These are phyloP conservation scores for Malaclemys terrapin DNA, from an alignment of 2,113 vertebrate genomes.

Conservation along the genomic window DNA sequence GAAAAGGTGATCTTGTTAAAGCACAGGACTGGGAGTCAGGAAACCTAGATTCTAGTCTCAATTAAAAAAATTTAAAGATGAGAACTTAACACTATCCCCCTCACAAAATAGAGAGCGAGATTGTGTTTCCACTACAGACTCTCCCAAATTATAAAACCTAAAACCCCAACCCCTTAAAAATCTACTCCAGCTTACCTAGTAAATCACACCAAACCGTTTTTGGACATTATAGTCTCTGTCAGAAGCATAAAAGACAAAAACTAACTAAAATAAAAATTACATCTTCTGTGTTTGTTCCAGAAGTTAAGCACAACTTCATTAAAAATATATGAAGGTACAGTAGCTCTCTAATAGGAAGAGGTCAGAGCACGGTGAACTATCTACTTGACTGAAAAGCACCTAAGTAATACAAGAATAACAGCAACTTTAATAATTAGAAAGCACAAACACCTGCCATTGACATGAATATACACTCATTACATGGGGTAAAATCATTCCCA, in stretches of 20 bases:
- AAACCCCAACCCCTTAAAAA: not conserved
- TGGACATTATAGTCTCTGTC: not conserved
- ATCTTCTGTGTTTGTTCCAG: not conserved
- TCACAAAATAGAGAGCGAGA: not conserved
- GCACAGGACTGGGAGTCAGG: not conserved
- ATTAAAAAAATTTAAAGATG: not conserved
- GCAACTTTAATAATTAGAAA: conserved; percentile 9
- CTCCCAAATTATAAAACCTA: not conserved
- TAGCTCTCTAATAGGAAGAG: not conserved
- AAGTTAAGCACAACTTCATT: not conserved
- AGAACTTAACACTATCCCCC: not conserved
- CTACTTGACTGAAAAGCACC: not conserved
- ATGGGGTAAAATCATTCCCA: not conserved
- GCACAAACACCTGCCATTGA: not conserved
- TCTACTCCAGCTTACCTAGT: not conserved
- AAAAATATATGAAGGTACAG: not conserved
- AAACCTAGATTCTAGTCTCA: not conserved
- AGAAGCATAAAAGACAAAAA: not conserved
- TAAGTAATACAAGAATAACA: not conserved
- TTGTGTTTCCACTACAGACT: not conserved
- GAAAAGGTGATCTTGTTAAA: not conserved
- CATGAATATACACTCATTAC: not conserved
- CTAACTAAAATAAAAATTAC: not conserved
- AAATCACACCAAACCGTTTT: not conserved
- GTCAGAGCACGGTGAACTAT: not conserved